Evolutionary conservation across 92 coral and sea anemone species (phyloP), one percentile per base, ranked within the genome.

Genomic region (Phenganax marumi): DNA sequence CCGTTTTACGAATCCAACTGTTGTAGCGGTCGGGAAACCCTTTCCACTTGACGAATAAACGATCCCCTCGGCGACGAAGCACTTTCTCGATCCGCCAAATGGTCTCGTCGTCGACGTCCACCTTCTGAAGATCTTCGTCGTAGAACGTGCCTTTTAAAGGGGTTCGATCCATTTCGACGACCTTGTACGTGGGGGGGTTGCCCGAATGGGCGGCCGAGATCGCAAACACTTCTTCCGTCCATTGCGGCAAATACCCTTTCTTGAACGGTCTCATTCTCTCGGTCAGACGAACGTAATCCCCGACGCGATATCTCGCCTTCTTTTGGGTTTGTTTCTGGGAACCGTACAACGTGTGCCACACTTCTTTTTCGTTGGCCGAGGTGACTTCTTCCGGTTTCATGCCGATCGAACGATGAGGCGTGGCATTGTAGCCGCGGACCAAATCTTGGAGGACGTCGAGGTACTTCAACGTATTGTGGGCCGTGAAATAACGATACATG

Each of bases 171-270:
- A 43, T 49, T 10, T 87, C 88, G 19, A 75, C 58, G 9, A 87
- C 13, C 10, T 64, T 39, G 48, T 87, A 87, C 43, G 68, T 70
- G 1, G 90, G 88, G 22, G 90, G 90, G 43, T 70, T 65, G 55
- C 89, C 13, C 43, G 81, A 76, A 11, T 77, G 23, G 16, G 82
- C 71, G 65, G 76, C 55, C 24, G 58, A 70, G 10, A 87, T 52
- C 14, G 72, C 60, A 68, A 87, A 87, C n/a, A 51, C 79, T 60
- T 88, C 86, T 49, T 79, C 90, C 33, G 81, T 88, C 86, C 89
- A 88, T 33, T 49, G 49, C 12, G 84, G 81, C 0, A 87, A 24
- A 72, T 87, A 87, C 11, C 83, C 88, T 66, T 87, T 87, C 70
- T 87, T 64, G 51, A 78, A 87, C 14, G 70, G 43, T 18, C 74